Conservation (phyloP, 1,140 invertebrate species). For the Chrysomallon squamiferum region DNA sequence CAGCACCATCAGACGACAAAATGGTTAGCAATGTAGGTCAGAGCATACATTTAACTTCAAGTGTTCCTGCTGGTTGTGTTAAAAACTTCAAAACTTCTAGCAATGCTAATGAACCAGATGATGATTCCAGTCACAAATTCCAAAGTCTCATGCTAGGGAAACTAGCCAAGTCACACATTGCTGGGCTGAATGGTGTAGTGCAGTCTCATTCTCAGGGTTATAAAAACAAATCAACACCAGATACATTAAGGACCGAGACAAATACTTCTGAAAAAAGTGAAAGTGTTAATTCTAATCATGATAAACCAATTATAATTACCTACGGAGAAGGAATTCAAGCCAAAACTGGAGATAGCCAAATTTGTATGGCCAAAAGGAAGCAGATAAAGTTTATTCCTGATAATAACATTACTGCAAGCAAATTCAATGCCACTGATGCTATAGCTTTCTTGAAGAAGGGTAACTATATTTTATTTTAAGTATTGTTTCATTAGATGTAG, state of each 20-base stretch:
- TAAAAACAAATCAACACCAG: neutral
- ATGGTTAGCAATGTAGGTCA: too few species aligned
- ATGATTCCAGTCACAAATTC: neutral
- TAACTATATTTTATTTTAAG: slow-evolving; percentile 3
- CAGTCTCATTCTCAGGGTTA: slow-evolving; percentile 3
- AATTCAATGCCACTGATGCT: slow-evolving; percentile 10
- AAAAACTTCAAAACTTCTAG: neutral
- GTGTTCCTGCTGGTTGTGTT: too few species aligned
- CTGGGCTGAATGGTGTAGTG: slow-evolving; percentile 15
- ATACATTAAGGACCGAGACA: slow-evolving; percentile 4
- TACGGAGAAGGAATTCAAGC: slow-evolving; percentile 15
- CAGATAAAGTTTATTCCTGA: too few species aligned
- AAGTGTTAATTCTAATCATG: neutral
- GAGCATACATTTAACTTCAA: too few species aligned
- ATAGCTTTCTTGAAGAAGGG: slow-evolving; percentile 10
- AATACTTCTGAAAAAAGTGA: too few species aligned
- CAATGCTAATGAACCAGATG: neutral
- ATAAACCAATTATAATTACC: slow-evolving; percentile 5
- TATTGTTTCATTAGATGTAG: too few species aligned
- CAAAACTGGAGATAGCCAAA: slow-evolving; percentile 3
- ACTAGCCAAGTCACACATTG: slow-evolving; percentile 7
- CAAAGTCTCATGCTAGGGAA: slow-evolving; percentile 5
- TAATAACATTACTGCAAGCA: neutral
- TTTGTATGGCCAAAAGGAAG: too few species aligned
- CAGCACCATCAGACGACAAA: too few species aligned